Conservation (phyloP, 2,113 vertebrate genomes). For the Ramphastos sulfuratus region DNA sequence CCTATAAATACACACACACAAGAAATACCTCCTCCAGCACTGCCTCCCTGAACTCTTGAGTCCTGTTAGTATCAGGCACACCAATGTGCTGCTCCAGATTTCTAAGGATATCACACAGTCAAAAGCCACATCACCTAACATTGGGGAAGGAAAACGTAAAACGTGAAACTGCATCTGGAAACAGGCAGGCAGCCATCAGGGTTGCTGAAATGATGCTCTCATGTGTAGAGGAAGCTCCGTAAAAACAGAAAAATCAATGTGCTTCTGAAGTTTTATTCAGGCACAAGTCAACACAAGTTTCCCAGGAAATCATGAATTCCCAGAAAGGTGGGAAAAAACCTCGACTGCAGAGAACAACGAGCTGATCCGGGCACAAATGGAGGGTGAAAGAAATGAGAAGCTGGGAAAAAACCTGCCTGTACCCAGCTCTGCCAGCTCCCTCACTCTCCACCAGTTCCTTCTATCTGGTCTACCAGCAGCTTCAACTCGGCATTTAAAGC, state of each 20-base stretch:
- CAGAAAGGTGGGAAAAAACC: background rate
- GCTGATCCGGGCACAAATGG: background rate
- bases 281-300: conserved; percentile 19
- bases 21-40: background rate
- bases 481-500: background rate
- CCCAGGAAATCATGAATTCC: background rate
- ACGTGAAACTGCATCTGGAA: background rate
- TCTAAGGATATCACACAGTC: background rate
- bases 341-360: background rate
- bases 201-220: background rate
- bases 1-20: background rate
- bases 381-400: background rate
- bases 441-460: background rate
- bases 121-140: background rate
- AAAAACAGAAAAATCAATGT: background rate
- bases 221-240: background rate
- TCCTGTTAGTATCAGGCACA: background rate
- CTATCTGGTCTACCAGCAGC: background rate
- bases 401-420: background rate
- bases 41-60: background rate
- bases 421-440: background rate
- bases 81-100: background rate
- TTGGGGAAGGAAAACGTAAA: background rate
- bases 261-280: background rate
- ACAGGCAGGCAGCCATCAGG: background rate